These are phyloP conservation scores for Leptinotarsa tumamoca DNA, from an alignment of 2,888 invertebrate species.

Conservation along the genomic window DNA sequence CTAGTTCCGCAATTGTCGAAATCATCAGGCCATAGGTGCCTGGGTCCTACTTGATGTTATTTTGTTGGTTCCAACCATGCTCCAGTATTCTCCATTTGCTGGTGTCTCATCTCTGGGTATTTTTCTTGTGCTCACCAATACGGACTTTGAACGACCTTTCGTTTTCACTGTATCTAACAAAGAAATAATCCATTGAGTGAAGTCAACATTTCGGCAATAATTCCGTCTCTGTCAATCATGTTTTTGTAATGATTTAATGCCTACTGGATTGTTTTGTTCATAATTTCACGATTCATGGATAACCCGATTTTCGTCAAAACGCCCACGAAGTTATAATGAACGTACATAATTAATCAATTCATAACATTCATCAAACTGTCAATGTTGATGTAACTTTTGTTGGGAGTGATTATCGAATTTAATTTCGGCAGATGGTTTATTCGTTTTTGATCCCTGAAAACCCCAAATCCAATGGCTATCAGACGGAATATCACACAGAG, in stretches of 20 bases:
- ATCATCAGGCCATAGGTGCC: no score
- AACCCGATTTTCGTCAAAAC: not conserved
- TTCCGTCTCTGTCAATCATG: not conserved
- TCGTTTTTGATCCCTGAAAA: not conserved
- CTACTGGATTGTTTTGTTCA: not conserved
- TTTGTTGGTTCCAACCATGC: no score
- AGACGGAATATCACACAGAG: no score
- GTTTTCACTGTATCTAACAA: no score
- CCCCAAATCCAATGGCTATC: no score
- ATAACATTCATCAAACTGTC: not conserved
- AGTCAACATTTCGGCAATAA: not conserved
- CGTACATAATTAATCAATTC: not conserved
- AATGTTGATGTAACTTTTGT: not conserved
- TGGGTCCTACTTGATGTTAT: no score
- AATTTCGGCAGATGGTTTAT: not conserved
- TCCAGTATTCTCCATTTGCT: no score
- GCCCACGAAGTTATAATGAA: not conserved
- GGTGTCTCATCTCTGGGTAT: no score
- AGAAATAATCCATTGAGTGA: no score
- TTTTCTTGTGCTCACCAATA: no score
- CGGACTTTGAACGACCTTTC: no score
- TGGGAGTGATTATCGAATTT: not conserved
- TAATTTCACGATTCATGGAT: not conserved
- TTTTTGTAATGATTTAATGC: not conserved
- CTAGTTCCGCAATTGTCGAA: no score